Evolutionary conservation across 2,797 vertebrate species (phyloP), one percentile per base, ranked within the genome.

Genomic region (Bradypodion ventrale): DNA sequence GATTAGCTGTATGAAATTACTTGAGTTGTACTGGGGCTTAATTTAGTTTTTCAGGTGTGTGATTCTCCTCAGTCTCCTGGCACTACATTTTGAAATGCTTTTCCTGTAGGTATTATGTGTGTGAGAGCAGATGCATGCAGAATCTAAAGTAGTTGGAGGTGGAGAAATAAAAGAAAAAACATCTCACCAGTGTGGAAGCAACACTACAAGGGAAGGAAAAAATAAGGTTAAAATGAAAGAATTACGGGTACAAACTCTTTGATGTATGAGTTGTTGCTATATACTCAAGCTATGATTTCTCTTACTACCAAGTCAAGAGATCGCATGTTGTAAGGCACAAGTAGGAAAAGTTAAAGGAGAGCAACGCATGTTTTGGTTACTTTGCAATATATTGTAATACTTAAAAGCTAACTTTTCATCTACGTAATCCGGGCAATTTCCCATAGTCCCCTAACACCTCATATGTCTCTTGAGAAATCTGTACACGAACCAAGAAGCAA

Each of bases 211-310:
- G 60, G 68, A 85, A 42, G 3, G 46, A 59, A 40, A 40, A 0
- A 70, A 81, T 82, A 80, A 73, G 0, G 0, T 78, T 78, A 46
- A 12, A 32, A 73, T 49, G 65, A 16, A 52, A 82, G 1, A 66
- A 10, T 59, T 49, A 85, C 75, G 12, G 1, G 35, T 79, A 56
- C 2, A 63, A 1, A 42, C 40, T 42, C 23, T 15, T 60, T 69
- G 62, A 65, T 63, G 59, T 25, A 37, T 42, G 59, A 84, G 73
- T 66, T 56, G 5, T 73, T 83, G 83, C 86, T 73, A 81, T 81
- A 69, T 23, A 81, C 29, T 62, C 74, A 76, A 77, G 72, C 73
- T 84, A 32, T 72, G 27, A 63, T 79, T 84, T 73, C 56, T 73
- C 52, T 42, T 4, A 40, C 25, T 74, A 49, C 63, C 0, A 70